A percentile compares a stretch with the other conserved stretches of the same genome.
phyloP scores from a whole-genome alignment of 2,888 invertebrate species.

The Dynastes tityus region DNA sequence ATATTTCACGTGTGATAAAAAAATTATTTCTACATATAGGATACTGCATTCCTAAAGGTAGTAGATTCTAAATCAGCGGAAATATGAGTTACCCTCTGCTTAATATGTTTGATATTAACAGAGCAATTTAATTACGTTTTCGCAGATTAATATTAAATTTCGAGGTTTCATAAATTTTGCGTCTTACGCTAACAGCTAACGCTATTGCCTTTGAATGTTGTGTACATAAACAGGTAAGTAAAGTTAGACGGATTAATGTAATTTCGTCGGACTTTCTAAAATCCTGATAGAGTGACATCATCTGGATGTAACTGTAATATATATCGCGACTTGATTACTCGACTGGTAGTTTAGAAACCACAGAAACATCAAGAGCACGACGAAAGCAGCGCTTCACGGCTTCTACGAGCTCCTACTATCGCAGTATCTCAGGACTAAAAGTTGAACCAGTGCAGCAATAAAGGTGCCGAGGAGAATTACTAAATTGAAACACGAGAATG shows the following conservation, averaged over 20 bases:
- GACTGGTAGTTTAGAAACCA: constrained; percentile 36
- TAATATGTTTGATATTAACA: too few relatives aligned
- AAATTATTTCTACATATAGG: too few relatives aligned
- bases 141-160: neutral
- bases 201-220: too few relatives aligned
- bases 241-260: constrained; percentile 4
- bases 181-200: neutral
- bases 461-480: constrained; percentile 11
- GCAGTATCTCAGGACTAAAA: constrained; percentile 13
- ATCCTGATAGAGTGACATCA: constrained; percentile 25
- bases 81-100: too few relatives aligned
- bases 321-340: constrained; percentile 27
- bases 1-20: too few relatives aligned
- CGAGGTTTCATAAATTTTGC: neutral
- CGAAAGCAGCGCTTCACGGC: neutral
- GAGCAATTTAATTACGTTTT: too few relatives aligned
- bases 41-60: too few relatives aligned
- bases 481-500: constrained; percentile 26
- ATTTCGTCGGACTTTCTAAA: neutral
- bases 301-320: neutral
- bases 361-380: constrained; percentile 23
- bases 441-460: neutral
- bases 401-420: constrained; percentile 1
- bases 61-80: too few relatives aligned
- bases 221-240: constrained; percentile 2